Base-by-base conservation (phyloP, 2,113 vertebrate species). In the Ammodytes marinus region DNA sequence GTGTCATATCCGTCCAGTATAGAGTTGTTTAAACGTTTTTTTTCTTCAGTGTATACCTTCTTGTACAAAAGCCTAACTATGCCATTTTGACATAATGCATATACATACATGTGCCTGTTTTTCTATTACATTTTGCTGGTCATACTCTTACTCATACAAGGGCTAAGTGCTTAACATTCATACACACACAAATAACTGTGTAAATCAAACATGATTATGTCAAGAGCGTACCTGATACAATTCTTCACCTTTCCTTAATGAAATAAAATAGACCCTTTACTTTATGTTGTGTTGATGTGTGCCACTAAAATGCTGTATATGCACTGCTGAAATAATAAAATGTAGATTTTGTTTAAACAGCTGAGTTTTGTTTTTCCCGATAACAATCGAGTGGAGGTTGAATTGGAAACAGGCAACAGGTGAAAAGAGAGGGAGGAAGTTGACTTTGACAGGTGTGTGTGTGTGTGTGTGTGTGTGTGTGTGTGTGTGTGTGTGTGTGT, bases 291-390 rank as follows among this genome's bases (percentile, higher is more conserved):
- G 72, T 78, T 74, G 59, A 82, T 68, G 59, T 86, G 59, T 89
- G 87, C 80, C 76, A 88, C 79, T 87, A 86, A 82, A 79, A 86
- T 84, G 67, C 60, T 86, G 80, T 89, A 87, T 75, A 89, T 86
- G 84, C 86, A 91, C 88, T 84, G 85, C 87, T 84, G 85, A 80
- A 84, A 79, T 82, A 94, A 86, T 91, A 92, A 93, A 92, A 69
- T 74, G 74, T 85, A 90, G 77, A 74, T 86, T 79, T 27, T 93
- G 89, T 93, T 93, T 88, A 83, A 89, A 85, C 74, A 77, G 53
- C 67, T 85, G 65, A 86, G 17, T 39, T 79, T 14, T 80, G 74
- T 91, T 91, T 61, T 88, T 88, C 39, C 50, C 81, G 79, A 60
- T 52, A 35, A 65, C n/a, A 57, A 2, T 5, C 13, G 10, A 43